Evolutionary conservation across 2,113 vertebrate genomes (phyloP).

Genomic region (Tupaia chinensis): DNA sequence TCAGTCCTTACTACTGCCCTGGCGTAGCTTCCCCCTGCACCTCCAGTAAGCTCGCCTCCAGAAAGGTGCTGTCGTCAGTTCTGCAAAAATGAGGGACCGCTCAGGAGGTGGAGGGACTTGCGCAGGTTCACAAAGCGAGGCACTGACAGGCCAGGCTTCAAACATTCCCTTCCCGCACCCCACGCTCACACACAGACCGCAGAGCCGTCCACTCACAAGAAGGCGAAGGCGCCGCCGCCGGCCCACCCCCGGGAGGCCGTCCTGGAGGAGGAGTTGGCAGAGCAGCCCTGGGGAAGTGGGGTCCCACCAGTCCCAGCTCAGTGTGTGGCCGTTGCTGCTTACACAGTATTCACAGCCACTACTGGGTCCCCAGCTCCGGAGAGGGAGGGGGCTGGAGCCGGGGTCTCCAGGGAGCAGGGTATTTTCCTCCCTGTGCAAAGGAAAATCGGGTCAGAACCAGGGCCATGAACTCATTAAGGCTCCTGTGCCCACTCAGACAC

Average conservation of each 20-base stretch:
- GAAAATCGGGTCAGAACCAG: fast-evolving
- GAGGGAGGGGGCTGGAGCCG: not conserved
- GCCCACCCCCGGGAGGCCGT: not conserved
- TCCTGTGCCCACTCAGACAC: not conserved
- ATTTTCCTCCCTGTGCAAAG: fast-evolving
- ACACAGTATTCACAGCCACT: not conserved
- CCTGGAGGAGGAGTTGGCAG: not conserved
- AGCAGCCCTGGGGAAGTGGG: not conserved
- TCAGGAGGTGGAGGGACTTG: not conserved
- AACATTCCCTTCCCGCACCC: not conserved
- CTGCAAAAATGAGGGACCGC: not conserved
- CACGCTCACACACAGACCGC: not conserved
- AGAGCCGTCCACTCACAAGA: not conserved
- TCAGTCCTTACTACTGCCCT: fast-evolving
- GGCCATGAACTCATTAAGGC: fast-evolving
- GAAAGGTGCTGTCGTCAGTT: not conserved
- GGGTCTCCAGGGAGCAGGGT: not conserved
- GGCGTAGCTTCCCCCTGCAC: not conserved
- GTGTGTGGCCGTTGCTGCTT: not conserved
- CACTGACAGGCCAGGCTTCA: not conserved
- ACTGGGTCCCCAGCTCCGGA: fast-evolving
- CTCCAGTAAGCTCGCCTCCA: not conserved
- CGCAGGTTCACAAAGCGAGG: not conserved
- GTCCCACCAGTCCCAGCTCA: slow-evolving; percentile 23
- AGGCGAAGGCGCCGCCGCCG: not conserved